phyloP scores from a whole-genome alignment of 2,113 vertebrate species.

The Limnothrissa miodon region DNA sequence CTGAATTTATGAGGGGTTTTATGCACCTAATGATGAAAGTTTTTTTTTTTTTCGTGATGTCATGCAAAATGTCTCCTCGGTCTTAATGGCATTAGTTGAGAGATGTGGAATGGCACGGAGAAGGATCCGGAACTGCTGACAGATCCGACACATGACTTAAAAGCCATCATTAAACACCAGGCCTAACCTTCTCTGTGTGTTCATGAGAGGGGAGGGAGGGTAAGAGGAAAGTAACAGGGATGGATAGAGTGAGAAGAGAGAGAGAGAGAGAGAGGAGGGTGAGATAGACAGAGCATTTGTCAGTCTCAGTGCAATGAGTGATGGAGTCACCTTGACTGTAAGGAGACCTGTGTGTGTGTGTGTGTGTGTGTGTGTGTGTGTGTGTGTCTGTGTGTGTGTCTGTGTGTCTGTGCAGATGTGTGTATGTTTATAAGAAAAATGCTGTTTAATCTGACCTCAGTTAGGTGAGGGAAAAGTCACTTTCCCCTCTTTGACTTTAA shows the following conservation, averaged over 20 bases:
- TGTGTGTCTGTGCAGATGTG: no score
- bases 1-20: background rate
- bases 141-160: background rate
- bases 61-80: background rate
- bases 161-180: slow-evolving; percentile 3
- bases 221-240: background rate
- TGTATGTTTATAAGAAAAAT: no score
- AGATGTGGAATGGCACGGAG: background rate
- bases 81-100: slow-evolving; percentile 3
- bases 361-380: no score
- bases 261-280: slow-evolving; percentile 44
- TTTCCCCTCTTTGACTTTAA: no score
- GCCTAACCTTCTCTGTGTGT: background rate
- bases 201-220: background rate
- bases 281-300: slow-evolving; percentile 37
- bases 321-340: background rate
- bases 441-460: no score
- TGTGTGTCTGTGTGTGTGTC: no score
- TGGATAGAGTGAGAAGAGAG: slow-evolving; percentile 49
- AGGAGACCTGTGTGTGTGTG: background rate
- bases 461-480: no score
- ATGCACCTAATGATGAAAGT: background rate
- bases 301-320: background rate
- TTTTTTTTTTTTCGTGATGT: background rate
- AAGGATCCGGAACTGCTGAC: background rate